Percentiles rank a stretch among this genome's conserved stretches.
phyloP scores from a whole-genome alignment of 64 coral and sea anemone species.

The Cladopsammia gracilis region DNA sequence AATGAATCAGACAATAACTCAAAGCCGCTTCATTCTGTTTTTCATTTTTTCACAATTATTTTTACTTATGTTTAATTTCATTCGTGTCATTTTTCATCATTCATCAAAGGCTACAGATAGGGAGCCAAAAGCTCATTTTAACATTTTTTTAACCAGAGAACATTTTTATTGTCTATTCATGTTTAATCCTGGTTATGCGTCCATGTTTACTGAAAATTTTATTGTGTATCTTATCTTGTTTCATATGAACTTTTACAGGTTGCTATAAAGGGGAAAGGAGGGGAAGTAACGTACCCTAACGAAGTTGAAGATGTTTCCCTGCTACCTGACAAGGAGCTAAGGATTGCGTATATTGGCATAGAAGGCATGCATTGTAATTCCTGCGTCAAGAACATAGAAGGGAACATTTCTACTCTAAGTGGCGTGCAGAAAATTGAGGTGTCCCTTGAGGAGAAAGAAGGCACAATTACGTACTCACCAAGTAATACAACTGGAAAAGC shows the following conservation, averaged over 20 bases:
- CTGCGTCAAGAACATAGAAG: conserved; percentile 92
- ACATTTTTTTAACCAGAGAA: too few relatives aligned
- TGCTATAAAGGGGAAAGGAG: conserved; percentile 72
- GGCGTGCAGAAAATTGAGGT: conserved; percentile 80
- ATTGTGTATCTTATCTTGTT: too few relatives aligned
- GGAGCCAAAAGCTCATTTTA: too few relatives aligned
- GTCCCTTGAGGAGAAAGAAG: conserved; percentile 88
- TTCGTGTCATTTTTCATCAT: too few relatives aligned
- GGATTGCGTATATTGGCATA: conserved; percentile 72
- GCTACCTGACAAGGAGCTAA: conserved; percentile 9
- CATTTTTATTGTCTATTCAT: too few relatives aligned
- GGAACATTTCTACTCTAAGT: conserved; percentile 58
- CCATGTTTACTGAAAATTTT: too few relatives aligned
- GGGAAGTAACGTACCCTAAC: conserved; percentile 17
- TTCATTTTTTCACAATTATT: too few relatives aligned
- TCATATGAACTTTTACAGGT: conserved; percentile 49
- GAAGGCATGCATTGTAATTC: conserved; percentile 97
- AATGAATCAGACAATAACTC: too few relatives aligned
- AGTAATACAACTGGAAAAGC: conserved; percentile 59
- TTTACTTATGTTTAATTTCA: too few relatives aligned
- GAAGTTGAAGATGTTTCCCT: conserved; percentile 51
- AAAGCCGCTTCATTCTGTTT: too few relatives aligned
- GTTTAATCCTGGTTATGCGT: too few relatives aligned
- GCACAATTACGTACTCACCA: conserved; percentile 65
- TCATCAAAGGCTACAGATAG: too few relatives aligned